Conservation (phyloP, 2,113 vertebrate genomes). For the Myxocyprinus asiaticus region DNA sequence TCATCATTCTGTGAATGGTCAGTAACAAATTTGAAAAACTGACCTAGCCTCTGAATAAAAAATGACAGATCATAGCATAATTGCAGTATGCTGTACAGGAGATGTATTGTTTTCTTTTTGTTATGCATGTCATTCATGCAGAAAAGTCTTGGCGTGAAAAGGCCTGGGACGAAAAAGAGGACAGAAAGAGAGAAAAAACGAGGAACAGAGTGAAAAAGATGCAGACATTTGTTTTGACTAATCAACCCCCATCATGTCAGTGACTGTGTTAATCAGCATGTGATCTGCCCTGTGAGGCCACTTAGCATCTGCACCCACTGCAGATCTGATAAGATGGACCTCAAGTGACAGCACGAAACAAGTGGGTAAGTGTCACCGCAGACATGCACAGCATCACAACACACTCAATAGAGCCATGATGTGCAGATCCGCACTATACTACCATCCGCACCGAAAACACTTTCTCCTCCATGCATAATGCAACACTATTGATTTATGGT, state of each 20-base stretch:
- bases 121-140: too few relatives aligned
- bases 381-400: not conserved
- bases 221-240: conserved; percentile 13
- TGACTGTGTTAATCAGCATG: conserved; percentile 21
- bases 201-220: not conserved
- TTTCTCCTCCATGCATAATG: conserved; percentile 41
- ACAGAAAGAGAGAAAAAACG: not conserved
- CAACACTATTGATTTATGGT: conserved; percentile 42
- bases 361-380: conserved; percentile 40
- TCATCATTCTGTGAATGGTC: too few relatives aligned
- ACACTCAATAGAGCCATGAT: not conserved
- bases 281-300: conserved; percentile 8
- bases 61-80: too few relatives aligned
- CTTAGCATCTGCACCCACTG: conserved; percentile 10
- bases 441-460: conserved; percentile 15
- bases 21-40: too few relatives aligned
- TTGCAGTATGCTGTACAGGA: too few relatives aligned
- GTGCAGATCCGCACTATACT: conserved; percentile 12
- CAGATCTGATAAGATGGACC: conserved; percentile 3
- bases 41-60: too few relatives aligned
- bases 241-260: conserved; percentile 43
- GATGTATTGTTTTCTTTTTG: too few relatives aligned
- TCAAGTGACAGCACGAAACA: conserved; percentile 38
- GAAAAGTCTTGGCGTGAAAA: not conserved
- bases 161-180: not conserved